Base-by-base conservation (phyloP, 2,888 invertebrate genomes). In the Dromius quadrimaculatus region DNA sequence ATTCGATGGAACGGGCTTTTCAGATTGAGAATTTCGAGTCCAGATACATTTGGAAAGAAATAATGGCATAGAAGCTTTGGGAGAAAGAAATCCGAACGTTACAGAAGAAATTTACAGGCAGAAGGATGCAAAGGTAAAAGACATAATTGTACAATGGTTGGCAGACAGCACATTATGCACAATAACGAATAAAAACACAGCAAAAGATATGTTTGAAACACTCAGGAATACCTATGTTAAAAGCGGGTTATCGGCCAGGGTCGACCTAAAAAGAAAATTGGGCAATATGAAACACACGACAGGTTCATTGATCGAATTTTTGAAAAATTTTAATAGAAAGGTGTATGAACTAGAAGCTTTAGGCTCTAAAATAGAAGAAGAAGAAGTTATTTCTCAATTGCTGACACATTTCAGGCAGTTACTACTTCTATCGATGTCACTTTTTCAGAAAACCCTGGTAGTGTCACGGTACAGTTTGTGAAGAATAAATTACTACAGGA, bases 11-110 rank as follows among this genome's bases (percentile, higher is more conserved):
- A 73, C 28, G 23, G 70, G 45, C 20, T 75, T 66, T 47, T 71
- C 73, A 38, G 74, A 74, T 54, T 74, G 71, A 72, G 73, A 75
- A 64, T 74, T 74, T 66, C 36, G 73, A 28, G 47, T 73, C 17
- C 73, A 73, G 38, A 36, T 73, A 19, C 36, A 73, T 6, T 19
- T 75, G 57, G 73, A 75, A 72, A 73, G 74, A 32, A 23, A 65
- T 57, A 45, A 50, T 11, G 71, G 71, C 5, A 36, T 71, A 34
- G 64, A 73, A n/a, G 68, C 72, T 41, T 34, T 73, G 62, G 50
- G 62, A 61, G 22, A 8, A 5, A 61, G 62, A 71, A 20, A 15
- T 32, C 63, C 23, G 11, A 15, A 15, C 32, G 57, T 45, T 22
- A 32, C 41, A n/a, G 28, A 63, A 15, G 63, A 62, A 15, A 63